phyloP scores from a whole-genome alignment of 2,797 vertebrate species.

The Typhlichthys subterraneus region DNA sequence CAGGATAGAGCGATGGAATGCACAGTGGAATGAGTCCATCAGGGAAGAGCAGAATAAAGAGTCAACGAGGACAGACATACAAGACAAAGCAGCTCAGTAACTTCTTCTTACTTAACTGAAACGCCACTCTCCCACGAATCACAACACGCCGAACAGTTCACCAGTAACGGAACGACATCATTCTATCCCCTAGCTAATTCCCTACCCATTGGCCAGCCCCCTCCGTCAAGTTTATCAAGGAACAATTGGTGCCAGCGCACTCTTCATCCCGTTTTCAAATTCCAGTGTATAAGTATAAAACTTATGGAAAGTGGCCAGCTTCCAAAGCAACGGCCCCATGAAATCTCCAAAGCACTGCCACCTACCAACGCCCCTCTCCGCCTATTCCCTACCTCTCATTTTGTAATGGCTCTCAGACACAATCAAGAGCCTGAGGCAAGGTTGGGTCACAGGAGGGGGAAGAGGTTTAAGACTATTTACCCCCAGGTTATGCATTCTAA shows the following conservation, averaged over 20 bases:
- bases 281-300: constrained; percentile 49
- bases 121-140: constrained; percentile 16
- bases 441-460: constrained; percentile 14
- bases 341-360: constrained; percentile 6
- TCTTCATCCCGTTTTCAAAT: constrained; percentile 64
- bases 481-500: constrained; percentile 46
- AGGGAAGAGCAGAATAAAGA: constrained; percentile 29
- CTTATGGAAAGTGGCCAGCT: constrained; percentile 54
- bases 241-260: constrained; percentile 51
- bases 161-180: constrained; percentile 4
- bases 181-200: constrained; percentile 13
- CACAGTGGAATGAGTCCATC: constrained; percentile 59
- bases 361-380: constrained; percentile 1
- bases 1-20: constrained; percentile 61
- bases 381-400: constrained; percentile 16
- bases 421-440: constrained; percentile 36
- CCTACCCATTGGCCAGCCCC: constrained; percentile 18
- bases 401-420: constrained; percentile 31
- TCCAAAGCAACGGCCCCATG: constrained; percentile 20
- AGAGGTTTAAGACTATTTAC: constrained; percentile 30
- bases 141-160: constrained; percentile 9
- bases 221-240: constrained; percentile 42
- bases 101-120: constrained; percentile 5
- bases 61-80: constrained; percentile 33
- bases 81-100: constrained; percentile 15